Base-by-base conservation (phyloP, 2,888 invertebrate genomes). In the Cheilosia grossa region DNA sequence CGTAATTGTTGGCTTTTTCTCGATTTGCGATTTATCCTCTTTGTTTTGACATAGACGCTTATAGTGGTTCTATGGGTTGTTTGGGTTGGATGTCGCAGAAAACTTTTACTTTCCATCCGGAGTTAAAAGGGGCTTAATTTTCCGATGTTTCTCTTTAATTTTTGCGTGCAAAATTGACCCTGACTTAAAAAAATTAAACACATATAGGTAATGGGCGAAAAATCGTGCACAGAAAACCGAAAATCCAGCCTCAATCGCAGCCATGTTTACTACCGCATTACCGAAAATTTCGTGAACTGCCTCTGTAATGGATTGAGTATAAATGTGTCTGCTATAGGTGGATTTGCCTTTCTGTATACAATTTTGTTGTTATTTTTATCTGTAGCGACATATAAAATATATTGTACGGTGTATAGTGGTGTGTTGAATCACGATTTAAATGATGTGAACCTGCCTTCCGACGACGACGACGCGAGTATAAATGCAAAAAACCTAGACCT, bases 401-500 rank as follows among this genome's bases (percentile, higher is more conserved):
- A 42, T 61, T 40, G n/a, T 42, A 24, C 24, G 51, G 51, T 15
- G 24, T 51, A 15, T 61, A 37, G 67, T 58, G 40, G 69, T 58
- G 61, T 67, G 75, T 77, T 81, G 80, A 85, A 85, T 81, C 85
- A 81, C 81, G 77, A 85, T 81, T 81, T 72, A 37, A 85, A 72
- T 81, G 75, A 85, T 81, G 81, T 70, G 74, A 85, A 85, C 80
- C 75, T 80, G 83, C 85, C 81, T 75, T 61, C 67, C 75, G 79
- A 80, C 47, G 83, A 80, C 37, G 44, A 49, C 49, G 51, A 51
- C 51, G 51, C 51, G 74, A 66, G 72, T 75, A 77, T 81, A 66
- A 85, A 85, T 75, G 80, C 80, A 86, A 85, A 82, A 86, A 86
- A 86, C 86, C 86, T 86, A 86, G 86, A 86, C 86, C 86, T 86